Conservation (phyloP, 2,797 vertebrate species). For the Melanogrammus aeglefinus region DNA sequence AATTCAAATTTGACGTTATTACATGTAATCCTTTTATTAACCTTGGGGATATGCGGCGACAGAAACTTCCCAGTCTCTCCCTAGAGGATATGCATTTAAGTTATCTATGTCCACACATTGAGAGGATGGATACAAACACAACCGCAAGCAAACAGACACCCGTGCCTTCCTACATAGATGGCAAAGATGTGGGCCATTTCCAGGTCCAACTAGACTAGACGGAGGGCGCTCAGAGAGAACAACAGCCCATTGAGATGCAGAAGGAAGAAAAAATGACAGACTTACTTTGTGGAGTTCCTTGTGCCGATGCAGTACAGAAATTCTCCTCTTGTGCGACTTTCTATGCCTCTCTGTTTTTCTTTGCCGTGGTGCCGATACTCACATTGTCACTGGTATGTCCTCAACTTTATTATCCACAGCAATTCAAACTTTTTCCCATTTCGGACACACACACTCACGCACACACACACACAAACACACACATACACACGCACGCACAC, state of each 20-base stretch:
- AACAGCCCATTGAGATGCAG: neutral
- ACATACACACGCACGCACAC: slow-evolving; percentile 7
- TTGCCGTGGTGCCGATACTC: neutral
- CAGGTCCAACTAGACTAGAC: neutral
- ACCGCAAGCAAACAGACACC: too few relatives aligned
- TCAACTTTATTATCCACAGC: neutral
- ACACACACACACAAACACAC: neutral
- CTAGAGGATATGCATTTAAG: neutral
- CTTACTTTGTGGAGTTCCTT: neutral
- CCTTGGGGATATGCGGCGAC: neutral
- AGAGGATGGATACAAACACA: neutral
- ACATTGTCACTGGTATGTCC: neutral
- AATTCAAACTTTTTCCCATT: neutral
- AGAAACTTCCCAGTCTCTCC: too few relatives aligned
- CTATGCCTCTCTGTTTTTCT: neutral
- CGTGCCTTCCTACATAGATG: neutral
- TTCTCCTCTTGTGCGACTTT: neutral
- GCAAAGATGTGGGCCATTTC: neutral
- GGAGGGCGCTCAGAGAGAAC: neutral
- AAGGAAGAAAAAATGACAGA: neutral
- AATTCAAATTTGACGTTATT: neutral
- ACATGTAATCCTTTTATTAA: neutral
- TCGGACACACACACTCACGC: neutral
- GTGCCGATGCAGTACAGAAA: neutral
- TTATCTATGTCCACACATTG: neutral